Evolutionary conservation across 2,888 invertebrate species (phyloP).

Genomic region (Serripes groenlandicus): DNA sequence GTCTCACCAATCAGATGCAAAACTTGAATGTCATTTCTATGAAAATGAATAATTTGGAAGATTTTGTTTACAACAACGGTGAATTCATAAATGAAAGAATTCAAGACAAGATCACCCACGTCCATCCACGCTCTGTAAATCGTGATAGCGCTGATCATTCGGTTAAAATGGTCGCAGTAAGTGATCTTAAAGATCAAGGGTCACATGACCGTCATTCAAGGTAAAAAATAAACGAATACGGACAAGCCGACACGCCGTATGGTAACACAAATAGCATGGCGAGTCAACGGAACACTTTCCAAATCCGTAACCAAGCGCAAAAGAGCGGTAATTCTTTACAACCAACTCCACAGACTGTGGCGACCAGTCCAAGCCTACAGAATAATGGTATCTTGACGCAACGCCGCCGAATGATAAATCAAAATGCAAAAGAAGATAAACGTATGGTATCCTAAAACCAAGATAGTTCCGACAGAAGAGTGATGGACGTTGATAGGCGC

Average conservation of each 20-base stretch:
- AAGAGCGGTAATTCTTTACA: not conserved
- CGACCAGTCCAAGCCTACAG: not conserved
- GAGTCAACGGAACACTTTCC: not conserved
- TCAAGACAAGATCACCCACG: not conserved
- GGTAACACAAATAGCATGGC: not conserved
- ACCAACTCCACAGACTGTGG: not conserved
- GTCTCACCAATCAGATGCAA: not conserved
- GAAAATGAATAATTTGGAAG: not conserved
- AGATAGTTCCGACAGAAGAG: not conserved
- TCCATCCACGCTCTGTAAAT: not conserved
- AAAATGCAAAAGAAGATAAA: not conserved
- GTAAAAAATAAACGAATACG: constrained; percentile 1
- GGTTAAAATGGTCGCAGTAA: not conserved
- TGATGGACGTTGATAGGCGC: not conserved
- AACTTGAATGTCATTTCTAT: not conserved
- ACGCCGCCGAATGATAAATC: not conserved
- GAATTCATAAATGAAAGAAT: not conserved
- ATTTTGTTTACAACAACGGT: not conserved
- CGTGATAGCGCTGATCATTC: not conserved
- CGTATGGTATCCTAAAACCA: not conserved
- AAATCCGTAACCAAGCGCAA: not conserved
- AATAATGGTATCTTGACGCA: not conserved
- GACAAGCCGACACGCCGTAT: not conserved
- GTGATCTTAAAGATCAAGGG: not conserved
- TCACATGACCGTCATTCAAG: not conserved